phyloP scores from a whole-genome alignment of 2,797 vertebrate genomes.

The Aplochiton taeniatus region DNA sequence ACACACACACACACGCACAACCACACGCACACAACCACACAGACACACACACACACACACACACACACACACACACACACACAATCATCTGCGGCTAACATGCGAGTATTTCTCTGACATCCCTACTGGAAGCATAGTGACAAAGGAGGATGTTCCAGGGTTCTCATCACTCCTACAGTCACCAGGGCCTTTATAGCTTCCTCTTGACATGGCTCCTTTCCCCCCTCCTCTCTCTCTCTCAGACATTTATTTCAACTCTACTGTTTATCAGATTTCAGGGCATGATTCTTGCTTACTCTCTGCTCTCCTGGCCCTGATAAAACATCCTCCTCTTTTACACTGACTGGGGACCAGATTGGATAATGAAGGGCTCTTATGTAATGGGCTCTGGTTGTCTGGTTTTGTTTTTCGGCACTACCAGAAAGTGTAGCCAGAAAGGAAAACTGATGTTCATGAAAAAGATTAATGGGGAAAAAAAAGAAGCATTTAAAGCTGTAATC shows the following conservation, averaged over 20 bases:
- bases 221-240: slow-evolving; percentile 46
- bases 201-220: slow-evolving; percentile 58
- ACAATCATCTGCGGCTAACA: slow-evolving; percentile 67
- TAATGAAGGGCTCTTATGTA: not conserved
- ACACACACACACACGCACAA: slow-evolving; percentile 16
- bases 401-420: slow-evolving; percentile 39
- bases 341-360: slow-evolving; percentile 8
- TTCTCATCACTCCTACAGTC: slow-evolving; percentile 66
- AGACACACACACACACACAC: slow-evolving; percentile 20
- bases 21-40: slow-evolving; percentile 12
- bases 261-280: not conserved
- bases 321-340: not conserved
- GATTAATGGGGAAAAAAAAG: slow-evolving; percentile 27
- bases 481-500: slow-evolving; percentile 59
- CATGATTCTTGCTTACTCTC: not conserved
- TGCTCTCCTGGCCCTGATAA: too few relatives aligned
- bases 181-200: slow-evolving; percentile 66
- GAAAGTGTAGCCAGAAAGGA: slow-evolving; percentile 34
- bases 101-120: slow-evolving; percentile 69
- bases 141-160: slow-evolving; percentile 68
- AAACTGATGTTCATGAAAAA: slow-evolving; percentile 17
- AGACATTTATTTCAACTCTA: slow-evolving; percentile 16
- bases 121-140: slow-evolving; percentile 63
- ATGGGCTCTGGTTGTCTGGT: slow-evolving; percentile 39
- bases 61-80: slow-evolving; percentile 34